Percentiles rank a stretch among this genome's conserved stretches.
These are phyloP conservation scores for Tortrix viridana DNA, from an alignment of 2,888 invertebrate species.

Conservation along the genomic window DNA sequence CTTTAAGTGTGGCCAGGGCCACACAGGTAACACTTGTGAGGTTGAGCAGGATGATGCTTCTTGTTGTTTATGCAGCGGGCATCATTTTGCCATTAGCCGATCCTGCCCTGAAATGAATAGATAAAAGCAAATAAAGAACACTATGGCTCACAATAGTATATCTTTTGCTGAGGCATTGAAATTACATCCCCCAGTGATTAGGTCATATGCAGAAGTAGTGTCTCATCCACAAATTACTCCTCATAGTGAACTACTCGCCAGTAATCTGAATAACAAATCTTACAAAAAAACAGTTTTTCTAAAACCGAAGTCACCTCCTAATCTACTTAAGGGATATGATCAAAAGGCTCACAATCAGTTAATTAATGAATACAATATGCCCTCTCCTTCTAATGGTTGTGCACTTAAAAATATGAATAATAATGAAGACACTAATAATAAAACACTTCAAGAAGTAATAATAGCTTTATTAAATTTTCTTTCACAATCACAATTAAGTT, in stretches of 20 bases:
- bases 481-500: too few relatives aligned
- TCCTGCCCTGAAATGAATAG: neutral
- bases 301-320: neutral
- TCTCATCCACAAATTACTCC: neutral
- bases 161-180: neutral
- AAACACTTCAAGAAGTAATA: neutral
- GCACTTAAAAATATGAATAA: neutral
- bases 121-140: neutral
- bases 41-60: neutral
- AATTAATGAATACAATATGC: neutral
- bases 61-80: neutral
- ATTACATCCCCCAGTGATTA: neutral
- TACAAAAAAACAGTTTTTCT: neutral
- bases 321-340: neutral
- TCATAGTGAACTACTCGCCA: neutral
- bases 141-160: neutral
- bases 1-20: neutral
- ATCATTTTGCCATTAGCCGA: neutral
- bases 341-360: neutral
- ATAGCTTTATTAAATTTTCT: too few relatives aligned
- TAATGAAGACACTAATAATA: neutral
- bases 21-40: neutral
- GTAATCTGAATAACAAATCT: neutral
- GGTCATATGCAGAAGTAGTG: neutral
- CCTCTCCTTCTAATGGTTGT: neutral